Conservation (phyloP, 30 jellyfish, hydroid and myxozoan genomes). For the Pseudorhiza aurosa region DNA sequence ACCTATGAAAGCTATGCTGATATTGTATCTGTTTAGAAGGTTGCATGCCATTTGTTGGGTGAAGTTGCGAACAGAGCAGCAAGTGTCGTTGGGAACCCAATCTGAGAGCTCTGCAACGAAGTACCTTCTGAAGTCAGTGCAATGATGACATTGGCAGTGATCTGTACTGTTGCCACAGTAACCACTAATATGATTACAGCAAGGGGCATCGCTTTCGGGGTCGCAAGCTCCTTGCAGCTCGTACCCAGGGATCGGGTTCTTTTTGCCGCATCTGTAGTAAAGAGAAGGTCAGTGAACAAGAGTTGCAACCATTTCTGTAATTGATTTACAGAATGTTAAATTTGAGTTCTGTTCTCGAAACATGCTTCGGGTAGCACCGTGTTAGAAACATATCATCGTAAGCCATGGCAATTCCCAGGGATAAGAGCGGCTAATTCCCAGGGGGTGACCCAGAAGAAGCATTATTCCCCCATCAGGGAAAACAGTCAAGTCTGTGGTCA, state of each 20-base stretch:
- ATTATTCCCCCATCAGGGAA: too few species aligned
- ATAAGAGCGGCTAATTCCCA: too few species aligned
- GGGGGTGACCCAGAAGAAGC: too few species aligned
- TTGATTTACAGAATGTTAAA: too few species aligned
- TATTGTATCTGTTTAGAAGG: constrained; percentile 38
- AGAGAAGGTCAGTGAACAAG: not conserved
- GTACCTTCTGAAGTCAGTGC: constrained; percentile 78
- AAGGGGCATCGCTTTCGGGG: constrained; percentile 81
- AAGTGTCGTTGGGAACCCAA: constrained; percentile 72
- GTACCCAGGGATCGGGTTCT: constrained; percentile 61
- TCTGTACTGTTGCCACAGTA: constrained; percentile 69
- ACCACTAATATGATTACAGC: constrained; percentile 85
- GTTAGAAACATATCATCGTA: too few species aligned
- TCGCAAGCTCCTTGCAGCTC: constrained; percentile 88
- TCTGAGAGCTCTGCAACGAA: constrained; percentile 81
- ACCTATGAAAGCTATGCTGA: constrained; percentile 81
- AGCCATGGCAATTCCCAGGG: too few species aligned
- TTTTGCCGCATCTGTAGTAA: constrained; percentile 79
- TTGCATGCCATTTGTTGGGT: constrained; percentile 74
- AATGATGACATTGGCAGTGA: constrained; percentile 71
- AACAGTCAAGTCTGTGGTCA: too few species aligned
- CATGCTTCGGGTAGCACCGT: too few species aligned
- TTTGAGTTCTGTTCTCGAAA: too few species aligned
- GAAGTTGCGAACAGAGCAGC: constrained; percentile 65
- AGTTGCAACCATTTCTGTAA: too few species aligned